A percentile compares a stretch with the other conserved stretches of the same genome.
phyloP scores from a whole-genome alignment of 2,888 invertebrate genomes.

The Brachynemurus nebulosus region DNA sequence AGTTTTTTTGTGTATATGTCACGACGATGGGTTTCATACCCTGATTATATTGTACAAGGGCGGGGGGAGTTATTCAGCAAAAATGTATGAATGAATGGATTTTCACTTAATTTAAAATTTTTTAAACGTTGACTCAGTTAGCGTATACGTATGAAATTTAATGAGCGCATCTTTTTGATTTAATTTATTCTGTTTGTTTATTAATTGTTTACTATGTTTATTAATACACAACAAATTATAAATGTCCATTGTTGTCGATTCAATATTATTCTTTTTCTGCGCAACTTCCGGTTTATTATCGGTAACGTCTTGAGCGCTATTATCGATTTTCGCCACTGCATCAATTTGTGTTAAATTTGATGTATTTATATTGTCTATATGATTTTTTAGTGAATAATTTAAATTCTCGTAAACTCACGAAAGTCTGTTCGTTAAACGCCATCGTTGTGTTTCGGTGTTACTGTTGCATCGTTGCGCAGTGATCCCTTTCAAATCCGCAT shows the following conservation, averaged over 20 bases:
- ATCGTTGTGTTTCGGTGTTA: slow-evolving; percentile 48
- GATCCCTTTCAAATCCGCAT: slow-evolving; percentile 41
- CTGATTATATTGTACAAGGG: too few relatives aligned
- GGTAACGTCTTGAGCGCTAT: neutral
- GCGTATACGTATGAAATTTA: slow-evolving; percentile 15
- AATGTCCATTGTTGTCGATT: slow-evolving; percentile 12
- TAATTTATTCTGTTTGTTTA: slow-evolving; percentile 1
- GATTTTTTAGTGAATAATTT: neutral
- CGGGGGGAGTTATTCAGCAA: too few relatives aligned
- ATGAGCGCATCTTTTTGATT: slow-evolving; percentile 15
- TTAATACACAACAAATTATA: slow-evolving; percentile 15
- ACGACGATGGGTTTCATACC: too few relatives aligned
- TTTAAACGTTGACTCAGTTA: slow-evolving; percentile 11
- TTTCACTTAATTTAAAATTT: too few relatives aligned
- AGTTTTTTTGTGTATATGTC: too few relatives aligned
- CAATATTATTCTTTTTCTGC: neutral
- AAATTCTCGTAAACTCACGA: slow-evolving; percentile 14
- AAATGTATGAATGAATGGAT: too few relatives aligned
- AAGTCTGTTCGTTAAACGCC: slow-evolving; percentile 37
- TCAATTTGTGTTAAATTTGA: neutral
- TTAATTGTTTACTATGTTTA: slow-evolving; percentile 7
- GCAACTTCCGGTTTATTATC: slow-evolving; percentile 3
- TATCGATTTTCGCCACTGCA: neutral
- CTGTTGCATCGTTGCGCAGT: slow-evolving; percentile 57
- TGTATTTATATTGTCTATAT: neutral